A percentile compares a stretch with the other conserved stretches of the same genome.
Evolutionary conservation across 2,888 invertebrate genomes (phyloP).

Genomic region (Dugesia japonica): DNA sequence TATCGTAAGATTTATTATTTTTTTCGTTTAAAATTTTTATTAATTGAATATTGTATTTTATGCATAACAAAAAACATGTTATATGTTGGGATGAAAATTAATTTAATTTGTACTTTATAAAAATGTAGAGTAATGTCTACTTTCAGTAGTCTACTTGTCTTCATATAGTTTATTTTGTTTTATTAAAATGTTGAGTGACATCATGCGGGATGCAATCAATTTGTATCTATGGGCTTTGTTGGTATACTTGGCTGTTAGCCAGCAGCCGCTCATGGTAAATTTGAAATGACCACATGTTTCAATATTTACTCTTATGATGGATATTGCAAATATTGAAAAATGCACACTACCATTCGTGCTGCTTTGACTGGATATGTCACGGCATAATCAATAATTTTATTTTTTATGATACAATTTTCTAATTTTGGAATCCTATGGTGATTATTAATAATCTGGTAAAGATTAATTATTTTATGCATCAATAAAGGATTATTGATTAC

Average conservation of each 20-base stretch:
- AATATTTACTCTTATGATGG: constrained; percentile 12
- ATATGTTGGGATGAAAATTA: too few relatives aligned
- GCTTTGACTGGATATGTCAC: not conserved
- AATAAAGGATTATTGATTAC: not conserved
- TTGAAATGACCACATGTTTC: constrained; percentile 5
- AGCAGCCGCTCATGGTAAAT: not conserved
- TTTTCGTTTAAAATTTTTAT: too few relatives aligned
- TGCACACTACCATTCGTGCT: not conserved
- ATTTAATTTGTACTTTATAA: too few relatives aligned
- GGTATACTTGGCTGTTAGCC: not conserved
- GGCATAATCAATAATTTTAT: not conserved
- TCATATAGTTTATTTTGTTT: not conserved
- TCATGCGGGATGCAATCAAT: not conserved
- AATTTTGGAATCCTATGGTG: not conserved
- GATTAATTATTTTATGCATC: not conserved
- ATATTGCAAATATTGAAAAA: constrained; percentile 12
- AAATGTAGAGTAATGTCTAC: constrained; percentile 7
- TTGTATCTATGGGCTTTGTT: constrained; percentile 10
- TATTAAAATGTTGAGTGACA: not conserved
- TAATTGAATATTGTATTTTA: too few relatives aligned
- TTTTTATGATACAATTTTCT: not conserved
- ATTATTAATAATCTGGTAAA: not conserved
- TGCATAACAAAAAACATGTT: too few relatives aligned
- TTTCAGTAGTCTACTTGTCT: not conserved
- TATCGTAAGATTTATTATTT: constrained; percentile 14